Base-by-base conservation (phyloP, 2,113 vertebrate genomes). In the Chroicocephalus ridibundus region DNA sequence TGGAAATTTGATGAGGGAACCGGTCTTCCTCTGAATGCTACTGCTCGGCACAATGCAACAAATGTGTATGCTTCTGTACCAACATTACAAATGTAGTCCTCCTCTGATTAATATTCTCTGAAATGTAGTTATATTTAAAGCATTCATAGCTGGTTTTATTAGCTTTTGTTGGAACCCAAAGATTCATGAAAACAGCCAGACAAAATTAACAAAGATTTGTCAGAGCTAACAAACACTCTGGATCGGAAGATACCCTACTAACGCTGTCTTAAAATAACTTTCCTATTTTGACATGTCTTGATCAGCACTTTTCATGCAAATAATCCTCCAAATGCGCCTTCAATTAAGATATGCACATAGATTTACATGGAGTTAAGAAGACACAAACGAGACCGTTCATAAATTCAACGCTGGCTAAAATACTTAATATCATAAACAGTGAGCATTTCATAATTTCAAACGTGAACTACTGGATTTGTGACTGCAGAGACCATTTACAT, bases 231-330 rank as follows among this genome's bases (percentile, higher is more conserved):
- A 91, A 95, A 90, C 36, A 82, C 71, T 86, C 88, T 89, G 91
- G 92, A 88, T 88, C 86, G 81, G 86, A 94, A 97, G 86, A 94
- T 91, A 95, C 74, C 44, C 86, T 86, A 79, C 83, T 94, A 91
- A 86, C 95, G 91, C 72, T 87, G 94, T 79, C 96, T 96, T 94
- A 95, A 97, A 97, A 97, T 97, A 96, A 91, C 94, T 94, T 94
- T 83, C 94, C 79, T 89, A 94, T 95, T 97, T 94, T 89, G 74
- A 96, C 72, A 94, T 11, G 10, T 92, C 97, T 94, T 96, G 80
- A 95, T 97, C 96, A 97, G 96, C 96, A 95, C 34, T 94, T 96
- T 94, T 95, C 80, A 96, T 97, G 96, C 96, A 96, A 97, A 96
- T 96, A 95, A 92, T 87, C 81, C 52, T 88, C 82, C 92, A 94